phyloP scores from a whole-genome alignment of 2,888 invertebrate genomes.

The Seira musarum region DNA sequence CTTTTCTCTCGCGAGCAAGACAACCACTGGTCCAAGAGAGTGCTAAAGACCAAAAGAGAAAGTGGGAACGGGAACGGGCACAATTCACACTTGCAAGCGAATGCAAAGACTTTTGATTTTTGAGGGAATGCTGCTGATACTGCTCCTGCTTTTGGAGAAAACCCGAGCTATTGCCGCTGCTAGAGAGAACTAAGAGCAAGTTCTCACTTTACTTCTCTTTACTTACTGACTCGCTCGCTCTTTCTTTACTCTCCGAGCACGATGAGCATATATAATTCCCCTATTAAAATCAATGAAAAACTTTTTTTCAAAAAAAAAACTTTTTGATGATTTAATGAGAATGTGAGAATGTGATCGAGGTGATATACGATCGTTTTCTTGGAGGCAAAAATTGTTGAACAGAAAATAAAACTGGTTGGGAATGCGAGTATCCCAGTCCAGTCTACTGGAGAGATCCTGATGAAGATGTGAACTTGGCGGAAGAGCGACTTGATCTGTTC shows the following conservation, averaged over 20 bases:
- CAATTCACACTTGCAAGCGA: constrained; percentile 16
- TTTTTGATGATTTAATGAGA: constrained; percentile 17
- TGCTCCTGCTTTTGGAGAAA: too few relatives aligned
- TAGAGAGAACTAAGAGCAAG: not conserved
- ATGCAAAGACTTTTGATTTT: constrained; percentile 12
- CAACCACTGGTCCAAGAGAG: constrained; percentile 16
- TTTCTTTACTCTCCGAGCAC: not conserved
- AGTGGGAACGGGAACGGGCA: constrained; percentile 3
- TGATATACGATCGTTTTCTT: not conserved
- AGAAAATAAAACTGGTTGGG: constrained; percentile 4
- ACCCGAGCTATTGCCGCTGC: too few relatives aligned
- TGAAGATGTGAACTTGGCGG: constrained; percentile 10
- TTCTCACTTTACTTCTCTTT: not conserved
- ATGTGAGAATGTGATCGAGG: constrained; percentile 17
- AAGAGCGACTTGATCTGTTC: constrained; percentile 14
- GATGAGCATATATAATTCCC: not conserved
- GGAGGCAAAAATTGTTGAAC: constrained; percentile 2
- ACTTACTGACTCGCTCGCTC: not conserved
- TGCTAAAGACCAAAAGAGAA: constrained; percentile 5
- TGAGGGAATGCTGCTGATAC: too few relatives aligned
- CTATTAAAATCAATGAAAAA: constrained; percentile 49
- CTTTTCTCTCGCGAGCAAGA: constrained; percentile 21
- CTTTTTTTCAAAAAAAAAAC: constrained; percentile 14
- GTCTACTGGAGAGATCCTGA: constrained; percentile 6
- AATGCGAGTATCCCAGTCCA: not conserved